phyloP scores from a whole-genome alignment of 2,113 vertebrate genomes.

The Naja naja region DNA sequence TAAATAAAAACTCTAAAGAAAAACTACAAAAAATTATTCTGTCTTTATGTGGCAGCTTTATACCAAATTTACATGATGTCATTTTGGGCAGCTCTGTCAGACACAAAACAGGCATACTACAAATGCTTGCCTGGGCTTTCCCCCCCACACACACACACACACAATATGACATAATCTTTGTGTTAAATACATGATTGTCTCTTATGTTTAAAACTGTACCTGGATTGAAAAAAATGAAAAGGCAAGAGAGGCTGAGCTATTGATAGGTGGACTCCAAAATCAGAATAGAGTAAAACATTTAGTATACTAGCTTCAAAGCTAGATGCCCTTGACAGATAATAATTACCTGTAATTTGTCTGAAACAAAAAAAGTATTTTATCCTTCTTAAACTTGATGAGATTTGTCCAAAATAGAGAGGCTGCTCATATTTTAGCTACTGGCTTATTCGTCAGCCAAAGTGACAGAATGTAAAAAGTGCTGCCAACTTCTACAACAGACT shows the following conservation, averaged over 20 bases:
- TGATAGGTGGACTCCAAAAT: not conserved
- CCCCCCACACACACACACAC: no score
- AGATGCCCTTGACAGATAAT: not conserved
- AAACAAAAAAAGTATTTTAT: not conserved
- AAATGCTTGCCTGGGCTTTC: not conserved
- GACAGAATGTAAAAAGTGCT: slow-evolving; percentile 2
- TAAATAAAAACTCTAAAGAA: not conserved
- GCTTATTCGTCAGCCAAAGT: not conserved
- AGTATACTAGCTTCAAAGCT: not conserved
- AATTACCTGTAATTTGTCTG: not conserved
- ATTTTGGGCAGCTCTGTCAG: not conserved
- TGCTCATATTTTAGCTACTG: slow-evolving; percentile 14
- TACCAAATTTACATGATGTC: not conserved
- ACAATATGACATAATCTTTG: not conserved
- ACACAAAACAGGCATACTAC: not conserved
- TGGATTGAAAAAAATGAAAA: not conserved
- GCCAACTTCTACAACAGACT: not conserved
- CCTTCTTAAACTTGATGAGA: not conserved
- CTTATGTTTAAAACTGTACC: not conserved
- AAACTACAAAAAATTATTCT: not conserved
- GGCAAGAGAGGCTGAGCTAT: not conserved
- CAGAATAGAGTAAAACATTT: not conserved
- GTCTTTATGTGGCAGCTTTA: not conserved
- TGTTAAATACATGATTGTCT: not conserved
- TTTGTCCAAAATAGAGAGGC: not conserved